These are phyloP conservation scores for Chitala chitala DNA, from an alignment of 2,113 vertebrate species.

Conservation along the genomic window DNA sequence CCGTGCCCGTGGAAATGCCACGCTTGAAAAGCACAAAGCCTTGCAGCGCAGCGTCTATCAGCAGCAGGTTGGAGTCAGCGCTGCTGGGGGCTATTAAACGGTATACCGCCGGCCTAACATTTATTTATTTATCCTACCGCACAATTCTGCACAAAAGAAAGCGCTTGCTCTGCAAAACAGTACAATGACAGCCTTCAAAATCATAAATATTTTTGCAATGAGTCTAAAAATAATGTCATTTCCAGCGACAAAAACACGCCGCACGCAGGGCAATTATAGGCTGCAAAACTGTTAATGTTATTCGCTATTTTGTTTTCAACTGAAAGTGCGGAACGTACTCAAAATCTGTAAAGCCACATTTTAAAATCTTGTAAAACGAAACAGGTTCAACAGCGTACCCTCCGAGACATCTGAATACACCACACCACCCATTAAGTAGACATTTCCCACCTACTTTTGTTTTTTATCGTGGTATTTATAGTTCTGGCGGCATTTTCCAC, in stretches of 20 bases:
- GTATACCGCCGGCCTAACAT: conserved; percentile 58
- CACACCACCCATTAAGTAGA: too few relatives aligned
- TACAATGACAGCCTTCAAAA: conserved; percentile 35
- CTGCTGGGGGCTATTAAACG: too few relatives aligned
- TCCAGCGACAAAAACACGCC: not conserved
- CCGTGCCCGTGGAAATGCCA: conserved; percentile 57
- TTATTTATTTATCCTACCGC: conserved; percentile 64
- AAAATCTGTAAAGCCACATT: too few relatives aligned
- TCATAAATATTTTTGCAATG: conserved; percentile 41
- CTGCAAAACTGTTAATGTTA: too few relatives aligned
- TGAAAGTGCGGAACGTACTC: too few relatives aligned
- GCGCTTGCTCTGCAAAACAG: conserved; percentile 45
- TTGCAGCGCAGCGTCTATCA: conserved; percentile 56
- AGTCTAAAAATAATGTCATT: conserved; percentile 37
- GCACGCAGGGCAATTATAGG: not conserved
- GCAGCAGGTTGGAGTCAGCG: conserved; percentile 53
- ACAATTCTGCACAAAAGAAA: conserved; percentile 58
- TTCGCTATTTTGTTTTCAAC: too few relatives aligned
- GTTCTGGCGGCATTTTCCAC: too few relatives aligned
- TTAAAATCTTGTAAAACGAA: too few relatives aligned
- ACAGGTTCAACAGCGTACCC: too few relatives aligned
- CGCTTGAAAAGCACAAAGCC: conserved; percentile 57
- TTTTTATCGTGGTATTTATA: too few relatives aligned
- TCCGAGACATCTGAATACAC: too few relatives aligned
- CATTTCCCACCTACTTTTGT: too few relatives aligned